Evolutionary conservation across 2,797 vertebrate species (phyloP).

Genomic region (Triplophysa bombifrons): DNA sequence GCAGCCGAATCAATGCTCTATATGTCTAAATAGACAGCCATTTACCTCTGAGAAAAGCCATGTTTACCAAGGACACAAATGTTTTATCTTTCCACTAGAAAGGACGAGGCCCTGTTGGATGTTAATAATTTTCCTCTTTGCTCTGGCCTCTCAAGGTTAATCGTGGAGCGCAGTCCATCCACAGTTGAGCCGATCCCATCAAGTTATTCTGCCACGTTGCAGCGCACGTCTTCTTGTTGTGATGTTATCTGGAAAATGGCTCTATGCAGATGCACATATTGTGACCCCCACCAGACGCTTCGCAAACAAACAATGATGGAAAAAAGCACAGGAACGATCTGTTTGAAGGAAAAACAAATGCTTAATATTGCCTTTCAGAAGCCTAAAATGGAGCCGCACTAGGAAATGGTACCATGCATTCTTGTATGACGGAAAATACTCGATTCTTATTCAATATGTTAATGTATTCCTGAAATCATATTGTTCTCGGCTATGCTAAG

Average conservation of each 20-base stretch:
- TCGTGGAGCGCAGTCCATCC: slow-evolving; percentile 23
- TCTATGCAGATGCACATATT: slow-evolving; percentile 40
- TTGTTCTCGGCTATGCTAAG: slow-evolving; percentile 35
- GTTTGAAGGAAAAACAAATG: slow-evolving; percentile 34
- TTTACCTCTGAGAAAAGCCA: slow-evolving; percentile 26
- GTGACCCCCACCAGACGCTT: neutral
- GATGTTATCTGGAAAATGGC: slow-evolving; percentile 37
- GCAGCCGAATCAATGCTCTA: slow-evolving; percentile 8
- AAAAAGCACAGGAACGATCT: slow-evolving; percentile 18
- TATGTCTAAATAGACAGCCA: slow-evolving; percentile 1
- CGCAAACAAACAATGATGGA: slow-evolving; percentile 29
- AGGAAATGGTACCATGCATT: slow-evolving; percentile 6
- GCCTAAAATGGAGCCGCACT: neutral
- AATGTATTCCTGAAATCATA: slow-evolving; percentile 45
- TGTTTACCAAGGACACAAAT: slow-evolving; percentile 37
- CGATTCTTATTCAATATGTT: slow-evolving; percentile 38
- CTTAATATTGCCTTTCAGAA: slow-evolving; percentile 18
- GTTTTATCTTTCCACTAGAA: slow-evolving; percentile 27
- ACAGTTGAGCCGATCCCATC: slow-evolving; percentile 38
- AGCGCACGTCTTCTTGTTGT: slow-evolving; percentile 19
- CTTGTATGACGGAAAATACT: neutral
- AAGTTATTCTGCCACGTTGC: slow-evolving; percentile 30
- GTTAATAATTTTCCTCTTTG: slow-evolving; percentile 36
- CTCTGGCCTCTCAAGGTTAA: slow-evolving; percentile 45
- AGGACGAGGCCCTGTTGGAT: slow-evolving; percentile 30